phyloP scores from a whole-genome alignment of 2,888 invertebrate genomes.

The Neocrepidodera transversa region DNA sequence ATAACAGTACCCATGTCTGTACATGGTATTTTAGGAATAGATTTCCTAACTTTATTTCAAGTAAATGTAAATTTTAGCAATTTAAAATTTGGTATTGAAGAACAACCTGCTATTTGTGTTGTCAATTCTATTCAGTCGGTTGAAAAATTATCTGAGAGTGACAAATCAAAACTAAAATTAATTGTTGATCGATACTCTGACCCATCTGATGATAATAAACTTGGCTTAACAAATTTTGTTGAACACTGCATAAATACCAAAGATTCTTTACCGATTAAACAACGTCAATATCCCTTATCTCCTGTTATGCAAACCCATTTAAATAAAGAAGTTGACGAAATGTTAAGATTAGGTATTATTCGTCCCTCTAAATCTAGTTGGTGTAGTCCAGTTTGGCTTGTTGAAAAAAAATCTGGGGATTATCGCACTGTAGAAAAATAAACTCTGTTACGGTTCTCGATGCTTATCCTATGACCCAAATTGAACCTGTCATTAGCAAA shows the following conservation, averaged over 20 bases:
- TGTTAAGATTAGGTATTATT: slow-evolving; percentile 37
- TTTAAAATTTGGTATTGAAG: slow-evolving; percentile 3
- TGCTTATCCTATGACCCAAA: slow-evolving; percentile 47
- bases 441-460: slow-evolving; percentile 48
- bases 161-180: slow-evolving; percentile 10
- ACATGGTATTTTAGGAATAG: not conserved
- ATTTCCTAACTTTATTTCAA: slow-evolving; percentile 17
- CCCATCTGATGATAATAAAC: slow-evolving; percentile 9
- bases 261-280: slow-evolving; percentile 11
- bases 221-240: slow-evolving; percentile 23
- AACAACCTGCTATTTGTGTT: not conserved
- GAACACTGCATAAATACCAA: slow-evolving; percentile 28
- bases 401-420: slow-evolving; percentile 45
- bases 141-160: not conserved
- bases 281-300: slow-evolving; percentile 29
- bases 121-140: slow-evolving; percentile 20
- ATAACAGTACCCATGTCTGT: not conserved
- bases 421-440: slow-evolving; percentile 48
- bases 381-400: slow-evolving; percentile 45
- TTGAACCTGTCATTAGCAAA: not conserved
- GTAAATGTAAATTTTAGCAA: slow-evolving; percentile 6
- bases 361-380: slow-evolving; percentile 45
- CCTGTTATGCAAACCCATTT: slow-evolving; percentile 28
- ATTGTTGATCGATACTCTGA: not conserved
- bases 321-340: slow-evolving; percentile 25